phyloP scores from a whole-genome alignment of 2,888 invertebrate genomes.

The Calameuta idolon region DNA sequence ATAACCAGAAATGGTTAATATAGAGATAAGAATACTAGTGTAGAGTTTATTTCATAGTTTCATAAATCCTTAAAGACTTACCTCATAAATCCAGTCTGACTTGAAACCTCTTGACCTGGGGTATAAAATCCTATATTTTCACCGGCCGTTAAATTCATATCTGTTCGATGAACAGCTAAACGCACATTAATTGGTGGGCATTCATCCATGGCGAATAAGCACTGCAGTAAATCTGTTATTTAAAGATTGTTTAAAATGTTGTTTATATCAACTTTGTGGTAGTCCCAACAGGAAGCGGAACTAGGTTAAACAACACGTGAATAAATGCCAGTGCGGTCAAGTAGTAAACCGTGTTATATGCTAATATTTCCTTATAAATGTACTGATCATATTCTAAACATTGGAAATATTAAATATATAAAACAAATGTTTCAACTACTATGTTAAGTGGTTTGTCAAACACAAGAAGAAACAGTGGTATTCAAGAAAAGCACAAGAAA shows the following conservation, averaged over 20 bases:
- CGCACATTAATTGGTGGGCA: conserved; percentile 45
- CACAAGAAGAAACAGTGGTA: not conserved
- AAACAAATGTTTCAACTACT: not conserved
- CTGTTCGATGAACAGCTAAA: conserved; percentile 53
- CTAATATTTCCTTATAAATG: not conserved
- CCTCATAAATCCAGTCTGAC: conserved; percentile 88
- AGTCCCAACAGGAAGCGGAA: not conserved
- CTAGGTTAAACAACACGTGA: not conserved
- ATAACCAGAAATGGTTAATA: not conserved
- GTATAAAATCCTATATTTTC: conserved; percentile 78
- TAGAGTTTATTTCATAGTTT: not conserved
- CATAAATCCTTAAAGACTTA: conserved; percentile 52
- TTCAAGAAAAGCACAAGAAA: not conserved
- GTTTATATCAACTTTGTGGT: not conserved
- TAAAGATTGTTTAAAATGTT: not conserved
- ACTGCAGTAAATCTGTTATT: not conserved
- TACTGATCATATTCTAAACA: not conserved
- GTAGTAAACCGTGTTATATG: not conserved
- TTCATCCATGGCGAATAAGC: not conserved
- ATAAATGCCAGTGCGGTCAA: not conserved
- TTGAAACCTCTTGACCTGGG: conserved; percentile 89
- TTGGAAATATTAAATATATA: not conserved
- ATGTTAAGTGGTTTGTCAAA: not conserved
- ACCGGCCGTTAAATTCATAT: conserved; percentile 61
- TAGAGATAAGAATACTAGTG: conserved; percentile 14